phyloP scores from a whole-genome alignment of 2,113 vertebrate genomes.

The Zosterops hypoxanthus region DNA sequence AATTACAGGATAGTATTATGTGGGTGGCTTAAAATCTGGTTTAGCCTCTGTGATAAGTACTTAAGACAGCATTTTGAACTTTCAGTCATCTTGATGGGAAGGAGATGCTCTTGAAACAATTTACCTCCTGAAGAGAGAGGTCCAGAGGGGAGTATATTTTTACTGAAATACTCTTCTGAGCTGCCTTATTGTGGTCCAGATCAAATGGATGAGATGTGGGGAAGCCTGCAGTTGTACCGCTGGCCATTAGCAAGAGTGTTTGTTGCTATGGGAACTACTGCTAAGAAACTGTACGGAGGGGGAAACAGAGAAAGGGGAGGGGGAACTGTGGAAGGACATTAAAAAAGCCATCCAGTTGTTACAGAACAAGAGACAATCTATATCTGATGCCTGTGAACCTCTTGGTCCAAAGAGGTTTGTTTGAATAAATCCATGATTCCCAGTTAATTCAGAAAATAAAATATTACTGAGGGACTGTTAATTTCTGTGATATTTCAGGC shows the following conservation, averaged over 20 bases:
- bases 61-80: constrained; percentile 39
- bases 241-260: constrained; percentile 71
- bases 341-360: constrained; percentile 71
- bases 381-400: constrained; percentile 50
- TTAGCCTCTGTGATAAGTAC: background rate
- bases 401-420: constrained; percentile 47
- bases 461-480: constrained; percentile 77
- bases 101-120: constrained; percentile 36
- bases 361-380: constrained; percentile 62
- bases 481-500: constrained; percentile 84
- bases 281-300: constrained; percentile 63
- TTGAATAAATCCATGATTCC: constrained; percentile 74
- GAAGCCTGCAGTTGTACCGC: constrained; percentile 72
- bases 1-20: background rate
- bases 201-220: constrained; percentile 66
- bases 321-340: constrained; percentile 54
- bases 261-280: constrained; percentile 80
- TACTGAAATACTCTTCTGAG: constrained; percentile 57
- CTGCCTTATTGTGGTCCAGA: constrained; percentile 59
- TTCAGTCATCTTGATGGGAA: constrained; percentile 11
- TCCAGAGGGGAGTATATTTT: constrained; percentile 47
- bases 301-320: constrained; percentile 52
- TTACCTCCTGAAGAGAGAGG: constrained; percentile 55
- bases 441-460: constrained; percentile 81
- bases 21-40: background rate